phyloP scores from a whole-genome alignment of 1,140 invertebrate genomes.

The Globodera rostochiensis region DNA sequence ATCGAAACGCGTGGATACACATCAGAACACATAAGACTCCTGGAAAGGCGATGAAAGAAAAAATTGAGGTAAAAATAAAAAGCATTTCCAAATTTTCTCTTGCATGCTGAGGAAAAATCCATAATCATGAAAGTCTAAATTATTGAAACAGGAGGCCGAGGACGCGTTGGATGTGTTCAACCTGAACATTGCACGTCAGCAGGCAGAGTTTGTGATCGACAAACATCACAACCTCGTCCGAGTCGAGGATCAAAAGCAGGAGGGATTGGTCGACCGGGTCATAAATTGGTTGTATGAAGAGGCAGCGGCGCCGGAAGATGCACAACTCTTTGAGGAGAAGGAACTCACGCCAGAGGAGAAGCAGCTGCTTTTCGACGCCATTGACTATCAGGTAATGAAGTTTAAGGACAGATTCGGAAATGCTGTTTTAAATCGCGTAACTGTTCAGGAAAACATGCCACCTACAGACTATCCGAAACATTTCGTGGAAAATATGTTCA shows the following conservation, averaged over 20 bases:
- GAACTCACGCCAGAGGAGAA: constrained; percentile 91
- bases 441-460: constrained; percentile 66
- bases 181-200: constrained; percentile 84
- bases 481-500: constrained; percentile 60
- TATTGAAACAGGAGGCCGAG: constrained; percentile 51
- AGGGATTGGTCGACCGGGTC: constrained; percentile 74
- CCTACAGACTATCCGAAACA: constrained; percentile 66
- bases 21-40: constrained; percentile 77
- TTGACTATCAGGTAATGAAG: constrained; percentile 84
- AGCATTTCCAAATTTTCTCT: constrained; percentile 25
- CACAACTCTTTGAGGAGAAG: constrained; percentile 49
- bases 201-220: constrained; percentile 80
- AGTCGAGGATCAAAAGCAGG: constrained; percentile 67
- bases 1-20: constrained; percentile 76
- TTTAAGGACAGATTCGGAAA: too few relatives aligned
- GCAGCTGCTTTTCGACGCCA: constrained; percentile 85
- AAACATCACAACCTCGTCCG: constrained; percentile 69
- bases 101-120: too few relatives aligned
- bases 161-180: constrained; percentile 82
- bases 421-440: too few relatives aligned
- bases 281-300: constrained; percentile 72
- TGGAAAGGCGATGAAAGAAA: constrained; percentile 35
- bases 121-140: too few relatives aligned
- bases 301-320: constrained; percentile 10
- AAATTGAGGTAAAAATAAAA: constrained; percentile 17